Evolutionary conservation across 2,888 invertebrate genomes (phyloP), one percentile per base, ranked within the genome.

Genomic region (Pseudolycoriella hygida): DNA sequence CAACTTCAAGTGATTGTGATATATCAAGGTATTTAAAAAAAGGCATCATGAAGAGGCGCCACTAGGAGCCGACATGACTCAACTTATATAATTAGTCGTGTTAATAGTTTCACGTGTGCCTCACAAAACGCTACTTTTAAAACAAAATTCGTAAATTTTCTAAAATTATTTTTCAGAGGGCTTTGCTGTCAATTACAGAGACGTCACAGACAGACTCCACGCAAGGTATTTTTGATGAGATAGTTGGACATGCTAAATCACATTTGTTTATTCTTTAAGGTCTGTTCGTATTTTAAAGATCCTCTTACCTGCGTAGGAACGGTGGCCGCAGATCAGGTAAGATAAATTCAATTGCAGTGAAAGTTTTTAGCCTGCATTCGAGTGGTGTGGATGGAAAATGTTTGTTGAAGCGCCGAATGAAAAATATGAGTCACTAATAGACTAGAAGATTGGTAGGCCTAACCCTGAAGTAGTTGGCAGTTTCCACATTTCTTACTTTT

Each of bases 251-350:
- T n/a, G n/a, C n/a, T n/a, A 39, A 17, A 17, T 17, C 11, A 4
- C 3, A 39, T 41, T 43, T 50, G 20, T 8, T 8, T 25, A 6
- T 25, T 25, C 25, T 58, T 54, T 1, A 66, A 83, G 83, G 80
- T 81, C 52, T 89, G 89, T 67, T 83, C 84, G n/a, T 89, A 88
- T 66, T 89, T 88, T 76, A 86, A 85, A 60, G 88, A 88, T 57
- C 83, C 88, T 1, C 68, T 87, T 42, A 80, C 84, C 17, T 89
- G 89, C 71, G 83, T 89, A 57, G 88, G 86, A 1, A 82, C 83
- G 0, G 85, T 87, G 1, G 84, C 84, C 6, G 76, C 77, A 2
- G 84, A 84, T 56, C 50, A 53, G 49, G 51, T 52, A 43, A 42
- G 18, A 17, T 25, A 20, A 37, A 42, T 17, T 44, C 11, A n/a